Evolutionary conservation across 2,113 vertebrate species (phyloP).

Genomic region (Prolemur simus): DNA sequence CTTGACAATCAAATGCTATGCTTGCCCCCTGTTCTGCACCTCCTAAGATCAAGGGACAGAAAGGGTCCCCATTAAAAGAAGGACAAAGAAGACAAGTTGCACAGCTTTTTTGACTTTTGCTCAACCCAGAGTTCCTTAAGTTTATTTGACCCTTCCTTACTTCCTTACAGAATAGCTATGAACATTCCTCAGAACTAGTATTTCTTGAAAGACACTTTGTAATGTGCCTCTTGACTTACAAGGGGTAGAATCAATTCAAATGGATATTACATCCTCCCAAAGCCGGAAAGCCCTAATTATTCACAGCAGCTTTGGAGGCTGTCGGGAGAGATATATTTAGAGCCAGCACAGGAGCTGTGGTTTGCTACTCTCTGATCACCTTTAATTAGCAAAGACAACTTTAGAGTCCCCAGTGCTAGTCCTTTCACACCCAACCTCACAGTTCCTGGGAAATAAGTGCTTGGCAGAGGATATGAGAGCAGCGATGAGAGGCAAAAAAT

Average conservation of each 20-base stretch:
- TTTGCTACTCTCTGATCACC: not conserved
- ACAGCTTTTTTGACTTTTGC: not conserved
- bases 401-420: not conserved
- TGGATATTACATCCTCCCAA: not conserved
- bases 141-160: not conserved
- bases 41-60: not conserved
- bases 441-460: not conserved
- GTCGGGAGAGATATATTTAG: not conserved
- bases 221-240: not conserved
- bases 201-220: not conserved
- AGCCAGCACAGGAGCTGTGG: not conserved
- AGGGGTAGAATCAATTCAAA: not conserved
- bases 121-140: not conserved
- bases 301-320: not conserved
- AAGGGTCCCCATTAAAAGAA: slow-evolving; percentile 24
- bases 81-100: not conserved
- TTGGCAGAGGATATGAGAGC: not conserved
- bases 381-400: not conserved
- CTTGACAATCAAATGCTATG: not conserved
- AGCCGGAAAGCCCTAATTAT: not conserved
- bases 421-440: not conserved
- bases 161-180: not conserved
- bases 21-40: not conserved
- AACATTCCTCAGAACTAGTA: not conserved
- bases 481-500: not conserved